Base-by-base conservation (phyloP, 64 coral and sea anemone species). In the Montipora cactus region DNA sequence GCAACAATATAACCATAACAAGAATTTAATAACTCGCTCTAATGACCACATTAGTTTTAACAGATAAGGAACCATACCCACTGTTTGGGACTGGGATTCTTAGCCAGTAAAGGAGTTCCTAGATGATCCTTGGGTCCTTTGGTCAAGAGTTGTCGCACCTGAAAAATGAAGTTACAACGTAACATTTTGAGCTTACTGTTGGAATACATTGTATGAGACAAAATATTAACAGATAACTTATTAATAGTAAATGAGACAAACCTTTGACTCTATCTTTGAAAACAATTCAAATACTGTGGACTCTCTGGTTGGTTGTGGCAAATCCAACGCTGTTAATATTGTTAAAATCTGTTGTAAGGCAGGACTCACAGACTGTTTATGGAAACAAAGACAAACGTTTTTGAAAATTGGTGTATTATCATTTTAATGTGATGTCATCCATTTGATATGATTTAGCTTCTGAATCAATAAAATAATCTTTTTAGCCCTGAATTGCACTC, bases 201-300 rank as follows among this genome's bases (percentile, higher is more conserved):
- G 53, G 1, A 57, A 57, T 57, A 11, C 53, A 37, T 37, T 37
- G 37, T 37, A 57, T 57, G 53, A 57, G 11, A 57, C 6, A 57
- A 8, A 57, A 57, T 11, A 8, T 0, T 37, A 37, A 37, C 53
- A 57, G 37, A 37, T 37, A 37, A 37, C 37, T 2, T 37, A 37
- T 37, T 37, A 37, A 76, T 22, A 44, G 37, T 49, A 64, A 16
- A 5, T 49, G 7, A 15, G 10, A 61, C 79, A 74, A 73, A 99
- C 98, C 91, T 96, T 96, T 55, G 90, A 83, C 44, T 99, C 98
- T 72, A 99, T 99, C 48, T 96, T 75, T 52, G 98, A 96, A 80
- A 99, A 94, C 61, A 96, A 46, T 37, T 91, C 46, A 77, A 99
- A 99, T 22, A 96, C 92, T n/a, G 92, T 92, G 18, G 90, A 77